These are phyloP conservation scores for Lasioglossum pauxillum DNA, from an alignment of 2,888 invertebrate species.

Conservation along the genomic window DNA sequence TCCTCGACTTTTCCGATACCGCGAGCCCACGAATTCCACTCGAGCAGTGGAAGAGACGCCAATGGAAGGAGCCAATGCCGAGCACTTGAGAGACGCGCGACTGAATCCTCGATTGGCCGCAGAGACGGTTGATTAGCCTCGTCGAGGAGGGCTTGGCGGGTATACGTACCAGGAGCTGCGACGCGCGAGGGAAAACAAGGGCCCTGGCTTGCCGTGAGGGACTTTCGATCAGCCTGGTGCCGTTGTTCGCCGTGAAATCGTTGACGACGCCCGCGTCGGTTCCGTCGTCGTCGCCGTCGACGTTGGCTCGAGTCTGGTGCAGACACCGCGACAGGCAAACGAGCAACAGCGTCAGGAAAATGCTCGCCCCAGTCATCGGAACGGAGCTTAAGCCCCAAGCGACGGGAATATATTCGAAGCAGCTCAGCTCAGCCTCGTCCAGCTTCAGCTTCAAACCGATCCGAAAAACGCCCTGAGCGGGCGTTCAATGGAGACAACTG, in stretches of 20 bases:
- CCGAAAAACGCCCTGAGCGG: conserved; percentile 27
- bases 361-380: conserved; percentile 27
- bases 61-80: conserved; percentile 21
- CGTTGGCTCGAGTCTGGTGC: conserved; percentile 12
- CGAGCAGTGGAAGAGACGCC: not conserved
- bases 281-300: not conserved
- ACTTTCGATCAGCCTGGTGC: conserved; percentile 29
- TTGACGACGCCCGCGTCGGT: not conserved
- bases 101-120: conserved; percentile 27
- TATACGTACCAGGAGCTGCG: conserved; percentile 77
- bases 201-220: conserved; percentile 70
- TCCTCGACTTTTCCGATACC: not conserved
- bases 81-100: conserved; percentile 27
- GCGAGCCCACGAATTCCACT: not conserved
- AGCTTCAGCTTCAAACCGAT: conserved; percentile 12
- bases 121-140: conserved; percentile 32
- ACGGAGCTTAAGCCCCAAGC: conserved; percentile 21
- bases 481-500: not conserved
- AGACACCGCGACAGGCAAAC: conserved; percentile 37
- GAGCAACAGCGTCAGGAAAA: conserved; percentile 45
- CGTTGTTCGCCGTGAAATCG: conserved; percentile 24
- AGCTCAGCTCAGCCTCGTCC: not conserved
- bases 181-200: conserved; percentile 74
- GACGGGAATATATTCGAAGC: conserved; percentile 19
- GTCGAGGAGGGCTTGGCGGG: conserved; percentile 1